Conservation (phyloP, 2,888 invertebrate genomes). For the Ennomos fuscantarius region DNA sequence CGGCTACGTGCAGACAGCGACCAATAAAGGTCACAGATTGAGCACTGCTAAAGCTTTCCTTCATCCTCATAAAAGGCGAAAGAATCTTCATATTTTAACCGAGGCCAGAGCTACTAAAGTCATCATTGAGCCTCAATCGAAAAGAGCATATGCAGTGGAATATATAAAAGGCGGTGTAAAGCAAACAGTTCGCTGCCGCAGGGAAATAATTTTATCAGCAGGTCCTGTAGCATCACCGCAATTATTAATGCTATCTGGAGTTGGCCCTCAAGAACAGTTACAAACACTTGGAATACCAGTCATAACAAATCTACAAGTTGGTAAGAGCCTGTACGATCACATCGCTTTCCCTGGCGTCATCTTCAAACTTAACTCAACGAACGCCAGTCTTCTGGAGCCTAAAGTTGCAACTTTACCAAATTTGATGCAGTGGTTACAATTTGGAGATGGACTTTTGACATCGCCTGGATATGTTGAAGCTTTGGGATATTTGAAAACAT, state of each 20-base stretch:
- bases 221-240: constrained; percentile 96
- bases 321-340: constrained; percentile 87
- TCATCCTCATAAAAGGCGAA: constrained; percentile 85
- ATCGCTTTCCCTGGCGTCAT: constrained; percentile 82
- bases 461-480: constrained; percentile 88
- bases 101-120: constrained; percentile 73
- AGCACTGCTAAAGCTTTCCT: constrained; percentile 89
- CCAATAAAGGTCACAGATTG: constrained; percentile 86
- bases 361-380: constrained; percentile 73
- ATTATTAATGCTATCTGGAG: constrained; percentile 94
- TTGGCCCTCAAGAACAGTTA: constrained; percentile 85
- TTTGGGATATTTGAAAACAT: constrained; percentile 86
- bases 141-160: constrained; percentile 89
- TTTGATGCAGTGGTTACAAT: constrained; percentile 75
- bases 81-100: constrained; percentile 85
- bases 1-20: constrained; percentile 79
- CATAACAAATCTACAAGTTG: constrained; percentile 87
- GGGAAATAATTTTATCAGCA: constrained; percentile 93
- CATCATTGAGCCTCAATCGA: constrained; percentile 81
- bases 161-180: constrained; percentile 84
- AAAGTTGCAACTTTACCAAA: constrained; percentile 73
- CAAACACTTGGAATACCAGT: constrained; percentile 85
- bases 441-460: constrained; percentile 84
- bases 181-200: constrained; percentile 86
- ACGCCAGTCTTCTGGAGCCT: constrained; percentile 71